phyloP scores from a whole-genome alignment of 1,140 invertebrate genomes.

The Rhysida immarginata region DNA sequence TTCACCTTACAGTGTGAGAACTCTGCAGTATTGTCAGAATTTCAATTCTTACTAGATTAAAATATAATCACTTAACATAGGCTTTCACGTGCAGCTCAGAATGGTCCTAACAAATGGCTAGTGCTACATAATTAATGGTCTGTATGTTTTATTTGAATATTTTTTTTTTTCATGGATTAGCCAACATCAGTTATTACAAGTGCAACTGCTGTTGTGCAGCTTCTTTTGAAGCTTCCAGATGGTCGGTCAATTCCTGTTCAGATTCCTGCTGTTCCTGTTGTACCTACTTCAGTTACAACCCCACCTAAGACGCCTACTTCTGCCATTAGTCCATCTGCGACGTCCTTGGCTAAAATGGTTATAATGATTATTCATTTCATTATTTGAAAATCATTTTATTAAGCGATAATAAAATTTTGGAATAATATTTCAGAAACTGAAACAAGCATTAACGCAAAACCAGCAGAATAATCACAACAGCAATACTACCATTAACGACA shows the following conservation, averaged over 20 bases:
- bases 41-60: no score
- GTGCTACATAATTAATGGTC: no score
- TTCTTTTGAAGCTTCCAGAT: constrained; percentile 34
- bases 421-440: constrained; percentile 31
- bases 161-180: background rate
- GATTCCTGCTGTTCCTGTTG: constrained; percentile 28
- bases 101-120: no score
- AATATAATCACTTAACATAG: no score
- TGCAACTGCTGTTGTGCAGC: constrained; percentile 29
- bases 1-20: no score
- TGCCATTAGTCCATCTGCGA: background rate
- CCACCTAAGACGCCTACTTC: background rate
- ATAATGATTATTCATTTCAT: background rate
- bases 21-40: no score
- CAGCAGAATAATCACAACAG: background rate
- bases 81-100: no score
- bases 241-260: constrained; percentile 32
- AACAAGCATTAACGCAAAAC: constrained; percentile 25
- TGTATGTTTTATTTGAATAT: no score
- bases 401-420: no score
- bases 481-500: background rate
- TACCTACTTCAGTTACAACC: constrained; percentile 16
- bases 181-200: constrained; percentile 3
- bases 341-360: constrained; percentile 11
- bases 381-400: no score